Evolutionary conservation across 2,113 vertebrate species (phyloP).

Genomic region (Ictalurus furcatus): DNA sequence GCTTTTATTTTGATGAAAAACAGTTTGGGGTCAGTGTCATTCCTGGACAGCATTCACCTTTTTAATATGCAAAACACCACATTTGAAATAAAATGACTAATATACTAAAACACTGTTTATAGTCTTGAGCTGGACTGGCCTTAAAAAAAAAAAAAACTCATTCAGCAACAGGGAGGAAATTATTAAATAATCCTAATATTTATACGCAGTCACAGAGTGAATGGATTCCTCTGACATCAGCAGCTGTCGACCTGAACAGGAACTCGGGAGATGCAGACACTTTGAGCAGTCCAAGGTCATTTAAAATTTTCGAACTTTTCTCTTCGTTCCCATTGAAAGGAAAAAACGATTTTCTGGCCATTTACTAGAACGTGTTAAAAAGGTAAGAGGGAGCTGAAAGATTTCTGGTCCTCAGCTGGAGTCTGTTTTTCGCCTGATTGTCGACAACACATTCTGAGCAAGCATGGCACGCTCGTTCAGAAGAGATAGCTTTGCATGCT

Average conservation of each 20-base stretch:
- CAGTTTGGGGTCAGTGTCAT: slow-evolving; percentile 16
- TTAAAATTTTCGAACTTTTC: background rate
- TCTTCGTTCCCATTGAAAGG: background rate
- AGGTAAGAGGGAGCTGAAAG: background rate
- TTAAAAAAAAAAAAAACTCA: slow-evolving; percentile 17
- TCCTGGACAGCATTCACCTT: slow-evolving; percentile 1
- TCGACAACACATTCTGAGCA: slow-evolving; percentile 72
- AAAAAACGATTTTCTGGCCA: background rate
- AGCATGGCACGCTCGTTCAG: slow-evolving; percentile 71
- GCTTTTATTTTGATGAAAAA: slow-evolving; percentile 41
- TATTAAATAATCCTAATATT: slow-evolving; percentile 25
- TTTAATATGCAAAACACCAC: slow-evolving; percentile 9
- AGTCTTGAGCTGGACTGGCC: background rate
- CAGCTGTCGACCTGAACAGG: background rate
- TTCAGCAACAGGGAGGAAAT: slow-evolving; percentile 17
- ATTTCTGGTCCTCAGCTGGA: background rate
- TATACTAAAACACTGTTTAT: slow-evolving; percentile 14
- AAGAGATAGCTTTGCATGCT: slow-evolving; percentile 79
- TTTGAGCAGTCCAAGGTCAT: background rate
- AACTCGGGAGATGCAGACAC: background rate
- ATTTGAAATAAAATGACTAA: slow-evolving; percentile 31
- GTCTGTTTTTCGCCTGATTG: slow-evolving; percentile 35
- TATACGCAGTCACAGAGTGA: slow-evolving; percentile 10
- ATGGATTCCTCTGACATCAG: slow-evolving; percentile 11
- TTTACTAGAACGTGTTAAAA: slow-evolving; percentile 2